Percentiles rank a stretch among this genome's conserved stretches.
Conservation (phyloP, 2,113 vertebrate species). For the Misgurnus mizolepis region DNA sequence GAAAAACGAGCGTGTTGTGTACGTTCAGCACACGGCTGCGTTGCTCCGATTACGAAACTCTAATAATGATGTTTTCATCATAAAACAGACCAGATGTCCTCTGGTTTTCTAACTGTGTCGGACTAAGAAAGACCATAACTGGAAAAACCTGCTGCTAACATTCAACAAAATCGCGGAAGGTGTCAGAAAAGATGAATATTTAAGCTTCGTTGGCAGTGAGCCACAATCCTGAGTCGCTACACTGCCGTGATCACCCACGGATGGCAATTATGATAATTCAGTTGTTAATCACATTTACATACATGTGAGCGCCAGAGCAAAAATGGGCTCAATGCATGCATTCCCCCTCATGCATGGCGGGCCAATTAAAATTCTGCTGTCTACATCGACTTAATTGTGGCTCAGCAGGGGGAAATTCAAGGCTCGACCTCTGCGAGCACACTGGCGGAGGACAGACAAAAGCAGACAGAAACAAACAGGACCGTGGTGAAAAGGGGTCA, state of each 20-base stretch:
- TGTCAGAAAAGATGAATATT: conserved; percentile 57
- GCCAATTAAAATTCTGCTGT: conserved; percentile 65
- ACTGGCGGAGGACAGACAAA: conserved; percentile 52
- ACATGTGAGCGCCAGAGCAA: conserved; percentile 62
- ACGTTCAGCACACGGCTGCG: conserved; percentile 23
- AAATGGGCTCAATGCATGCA: conserved; percentile 56
- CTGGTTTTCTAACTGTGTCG: neutral
- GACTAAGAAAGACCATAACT: neutral
- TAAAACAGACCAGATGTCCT: neutral
- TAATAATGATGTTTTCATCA: conserved; percentile 26
- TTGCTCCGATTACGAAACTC: conserved; percentile 31
- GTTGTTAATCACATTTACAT: conserved; percentile 78
- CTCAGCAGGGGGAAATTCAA: conserved; percentile 47
- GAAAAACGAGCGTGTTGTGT: conserved; percentile 28
- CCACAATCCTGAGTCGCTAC: conserved; percentile 57
- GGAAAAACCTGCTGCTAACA: neutral
- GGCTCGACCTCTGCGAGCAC: conserved; percentile 65
- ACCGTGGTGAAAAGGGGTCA: conserved; percentile 64
- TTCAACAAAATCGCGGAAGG: neutral
- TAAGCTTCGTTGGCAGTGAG: conserved; percentile 65
- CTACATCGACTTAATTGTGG: conserved; percentile 63
- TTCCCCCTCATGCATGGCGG: conserved; percentile 44
- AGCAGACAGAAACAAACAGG: conserved; percentile 69
- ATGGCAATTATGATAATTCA: conserved; percentile 76
- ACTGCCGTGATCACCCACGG: conserved; percentile 66